phyloP scores from a whole-genome alignment of 1,140 invertebrate species.

The Drosophila biarmipes region DNA sequence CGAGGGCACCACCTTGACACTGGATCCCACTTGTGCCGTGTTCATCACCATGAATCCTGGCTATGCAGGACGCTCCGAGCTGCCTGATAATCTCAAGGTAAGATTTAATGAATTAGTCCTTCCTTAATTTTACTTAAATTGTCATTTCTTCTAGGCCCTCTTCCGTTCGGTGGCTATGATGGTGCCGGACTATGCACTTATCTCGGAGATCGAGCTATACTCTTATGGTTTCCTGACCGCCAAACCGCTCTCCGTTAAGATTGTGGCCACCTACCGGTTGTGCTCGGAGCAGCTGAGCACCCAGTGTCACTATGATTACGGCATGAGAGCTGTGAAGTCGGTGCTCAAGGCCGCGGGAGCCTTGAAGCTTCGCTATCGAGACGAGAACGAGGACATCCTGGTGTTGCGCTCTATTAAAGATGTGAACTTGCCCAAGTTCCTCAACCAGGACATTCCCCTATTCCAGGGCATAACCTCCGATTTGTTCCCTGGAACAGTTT shows the following conservation, averaged over 20 bases:
- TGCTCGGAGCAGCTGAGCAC: constrained; percentile 98
- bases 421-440: constrained; percentile 97
- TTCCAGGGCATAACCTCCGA: constrained; percentile 96
- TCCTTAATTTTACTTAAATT: neutral
- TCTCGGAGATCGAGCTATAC: constrained; percentile 97
- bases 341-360: constrained; percentile 95
- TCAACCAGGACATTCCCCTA: constrained; percentile 93
- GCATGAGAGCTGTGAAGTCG: constrained; percentile 95
- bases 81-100: constrained; percentile 97
- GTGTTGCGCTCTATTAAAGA: constrained; percentile 95
- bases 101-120: neutral
- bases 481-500: constrained; percentile 92
- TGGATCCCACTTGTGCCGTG: constrained; percentile 96
- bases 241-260: constrained; percentile 95
- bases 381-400: constrained; percentile 92
- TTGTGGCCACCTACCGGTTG: constrained; percentile 96
- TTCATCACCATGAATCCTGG: constrained; percentile 99
- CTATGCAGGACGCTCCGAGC: constrained; percentile 95
- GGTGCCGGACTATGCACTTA: constrained; percentile 98
- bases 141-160: constrained; percentile 87
- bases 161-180: constrained; percentile 99
- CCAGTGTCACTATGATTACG: constrained; percentile 98
- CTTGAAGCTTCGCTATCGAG: constrained; percentile 94
- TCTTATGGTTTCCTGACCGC: constrained; percentile 97
- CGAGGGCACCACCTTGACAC: constrained; percentile 93